Percentiles rank a stretch among this genome's conserved stretches.
phyloP scores from a whole-genome alignment of 2,113 vertebrate species.

The Patagioenas fasciata region DNA sequence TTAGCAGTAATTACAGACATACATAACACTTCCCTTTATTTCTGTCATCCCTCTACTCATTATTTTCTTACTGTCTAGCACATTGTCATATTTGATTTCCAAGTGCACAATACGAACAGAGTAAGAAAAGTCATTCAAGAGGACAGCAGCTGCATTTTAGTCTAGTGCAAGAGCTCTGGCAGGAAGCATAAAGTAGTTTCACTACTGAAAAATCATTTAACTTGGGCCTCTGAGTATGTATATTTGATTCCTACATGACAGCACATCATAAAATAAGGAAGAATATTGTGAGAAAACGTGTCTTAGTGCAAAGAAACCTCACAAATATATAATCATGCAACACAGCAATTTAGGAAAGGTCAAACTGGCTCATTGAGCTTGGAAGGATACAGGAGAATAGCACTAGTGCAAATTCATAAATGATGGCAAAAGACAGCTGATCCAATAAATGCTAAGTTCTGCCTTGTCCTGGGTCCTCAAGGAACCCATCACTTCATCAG shows the following conservation, averaged over 20 bases:
- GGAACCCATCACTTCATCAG: background rate
- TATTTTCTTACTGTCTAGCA: background rate
- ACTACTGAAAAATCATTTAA: background rate
- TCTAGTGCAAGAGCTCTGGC: background rate
- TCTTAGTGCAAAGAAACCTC: background rate
- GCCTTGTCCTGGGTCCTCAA: background rate
- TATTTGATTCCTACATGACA: background rate
- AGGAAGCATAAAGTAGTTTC: background rate
- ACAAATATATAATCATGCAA: background rate
- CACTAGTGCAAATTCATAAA: background rate
- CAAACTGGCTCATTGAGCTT: background rate
- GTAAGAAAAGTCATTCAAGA: background rate
- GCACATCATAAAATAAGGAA: background rate
- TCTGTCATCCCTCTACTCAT: background rate
- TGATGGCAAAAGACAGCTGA: background rate
- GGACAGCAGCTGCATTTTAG: background rate
- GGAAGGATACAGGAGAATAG: background rate
- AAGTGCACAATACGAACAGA: background rate
- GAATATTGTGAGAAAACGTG: background rate
- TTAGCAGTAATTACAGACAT: background rate
- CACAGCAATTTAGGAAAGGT: background rate
- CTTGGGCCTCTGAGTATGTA: background rate
- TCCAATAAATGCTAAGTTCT: background rate
- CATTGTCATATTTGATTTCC: background rate
- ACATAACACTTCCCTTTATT: background rate